phyloP scores from a whole-genome alignment of 2,113 vertebrate genomes.

The Eulemur macaco region DNA sequence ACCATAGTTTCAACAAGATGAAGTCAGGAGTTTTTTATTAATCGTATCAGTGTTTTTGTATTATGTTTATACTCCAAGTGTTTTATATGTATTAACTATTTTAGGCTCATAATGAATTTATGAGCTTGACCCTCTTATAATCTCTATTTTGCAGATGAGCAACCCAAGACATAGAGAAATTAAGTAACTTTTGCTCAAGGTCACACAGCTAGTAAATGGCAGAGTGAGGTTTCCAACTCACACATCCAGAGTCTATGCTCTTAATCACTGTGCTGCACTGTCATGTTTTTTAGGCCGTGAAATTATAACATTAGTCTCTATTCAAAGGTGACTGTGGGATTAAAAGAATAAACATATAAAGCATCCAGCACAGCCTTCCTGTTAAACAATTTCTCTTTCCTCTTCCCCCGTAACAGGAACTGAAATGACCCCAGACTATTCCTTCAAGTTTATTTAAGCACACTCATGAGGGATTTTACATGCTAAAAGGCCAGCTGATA shows the following conservation, averaged over 20 bases:
- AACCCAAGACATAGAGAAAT: background rate
- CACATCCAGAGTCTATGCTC: background rate
- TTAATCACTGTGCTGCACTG: background rate
- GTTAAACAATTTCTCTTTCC: background rate
- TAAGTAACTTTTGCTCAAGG: background rate
- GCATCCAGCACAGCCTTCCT: background rate
- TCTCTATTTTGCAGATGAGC: slow-evolving; percentile 1
- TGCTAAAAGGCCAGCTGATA: background rate
- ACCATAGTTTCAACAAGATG: background rate
- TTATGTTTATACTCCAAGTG: background rate
- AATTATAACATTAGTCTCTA: background rate
- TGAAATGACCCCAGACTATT: background rate
- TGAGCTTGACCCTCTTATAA: background rate
- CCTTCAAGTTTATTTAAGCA: slow-evolving; percentile 12
- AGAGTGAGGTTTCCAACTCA: background rate
- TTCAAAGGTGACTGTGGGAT: background rate
- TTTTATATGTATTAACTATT: slow-evolving; percentile 17
- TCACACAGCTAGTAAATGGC: slow-evolving; percentile 13
- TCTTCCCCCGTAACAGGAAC: background rate
- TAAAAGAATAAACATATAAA: slow-evolving; percentile 1
- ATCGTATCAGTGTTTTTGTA: background rate
- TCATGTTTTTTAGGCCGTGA: background rate
- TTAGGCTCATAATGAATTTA: background rate
- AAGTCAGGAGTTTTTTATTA: background rate
- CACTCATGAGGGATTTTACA: background rate